Evolutionary conservation across 2,888 invertebrate species (phyloP).

Genomic region (Erebia aethiops): DNA sequence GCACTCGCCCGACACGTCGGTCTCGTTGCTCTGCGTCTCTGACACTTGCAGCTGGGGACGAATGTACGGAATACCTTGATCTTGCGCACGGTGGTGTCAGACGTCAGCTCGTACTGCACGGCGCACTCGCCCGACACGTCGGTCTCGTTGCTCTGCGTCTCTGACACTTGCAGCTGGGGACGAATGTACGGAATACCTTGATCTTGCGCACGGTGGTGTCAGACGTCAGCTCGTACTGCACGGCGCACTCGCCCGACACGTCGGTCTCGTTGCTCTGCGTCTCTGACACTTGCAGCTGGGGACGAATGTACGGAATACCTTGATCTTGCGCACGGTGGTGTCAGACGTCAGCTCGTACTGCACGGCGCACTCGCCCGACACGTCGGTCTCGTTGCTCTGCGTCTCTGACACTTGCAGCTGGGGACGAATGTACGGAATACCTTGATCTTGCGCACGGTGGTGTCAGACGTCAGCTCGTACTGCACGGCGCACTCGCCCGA

Average conservation of each 20-base stretch:
- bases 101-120: conserved; percentile 84
- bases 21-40: conserved; percentile 84
- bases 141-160: conserved; percentile 84
- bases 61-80: conserved; percentile 79
- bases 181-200: conserved; percentile 75
- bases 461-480: conserved; percentile 84
- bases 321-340: conserved; percentile 85
- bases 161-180: conserved; percentile 79
- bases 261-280: conserved; percentile 87
- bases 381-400: conserved; percentile 86
- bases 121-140: conserved; percentile 91
- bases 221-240: conserved; percentile 84
- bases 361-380: conserved; percentile 89
- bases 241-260: conserved; percentile 89
- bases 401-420: conserved; percentile 83
- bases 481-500: conserved; percentile 88
- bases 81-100: conserved; percentile 84
- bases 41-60: conserved; percentile 77
- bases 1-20: conserved; percentile 91
- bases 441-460: conserved; percentile 87
- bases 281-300: conserved; percentile 81
- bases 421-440: conserved; percentile 44
- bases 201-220: conserved; percentile 85
- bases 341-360: conserved; percentile 84
- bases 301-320: conserved; percentile 63